Conservation (phyloP, 2,888 invertebrate genomes). For the Chymomyza procnemis region DNA sequence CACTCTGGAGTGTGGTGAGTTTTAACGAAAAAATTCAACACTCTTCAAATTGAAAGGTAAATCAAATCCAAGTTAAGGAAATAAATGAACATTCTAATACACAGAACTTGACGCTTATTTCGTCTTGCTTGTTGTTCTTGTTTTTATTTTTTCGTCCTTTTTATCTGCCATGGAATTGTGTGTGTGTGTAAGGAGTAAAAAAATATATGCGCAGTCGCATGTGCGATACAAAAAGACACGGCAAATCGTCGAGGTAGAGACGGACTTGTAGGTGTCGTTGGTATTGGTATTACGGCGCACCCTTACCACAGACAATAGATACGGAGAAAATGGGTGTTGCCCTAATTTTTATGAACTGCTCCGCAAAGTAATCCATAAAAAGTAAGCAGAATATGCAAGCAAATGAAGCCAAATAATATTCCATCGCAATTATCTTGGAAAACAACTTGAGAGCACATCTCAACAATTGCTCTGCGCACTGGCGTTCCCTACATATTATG, state of each 20-base stretch:
- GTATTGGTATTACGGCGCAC: constrained; percentile 4
- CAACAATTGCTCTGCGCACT: constrained; percentile 17
- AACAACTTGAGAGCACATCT: not conserved
- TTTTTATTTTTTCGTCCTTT: not conserved
- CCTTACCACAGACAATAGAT: constrained; percentile 14
- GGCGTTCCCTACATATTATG: not conserved
- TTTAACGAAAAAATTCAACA: constrained; percentile 29
- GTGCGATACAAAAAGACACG: constrained; percentile 5
- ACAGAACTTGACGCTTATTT: not conserved
- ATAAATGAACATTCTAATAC: not conserved
- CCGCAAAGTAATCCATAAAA: not conserved
- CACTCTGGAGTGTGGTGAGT: constrained; percentile 35
- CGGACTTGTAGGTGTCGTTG: not conserved
- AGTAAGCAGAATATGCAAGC: not conserved
- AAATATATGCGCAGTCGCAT: constrained; percentile 55
- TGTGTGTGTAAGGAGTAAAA: not conserved
- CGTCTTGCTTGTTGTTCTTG: not conserved
- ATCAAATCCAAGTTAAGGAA: not conserved
- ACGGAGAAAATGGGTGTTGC: constrained; percentile 15
- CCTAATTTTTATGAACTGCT: constrained; percentile 5
- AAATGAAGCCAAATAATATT: constrained; percentile 3
- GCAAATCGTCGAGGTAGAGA: not conserved
- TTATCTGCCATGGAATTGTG: not conserved
- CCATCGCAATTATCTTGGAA: not conserved
- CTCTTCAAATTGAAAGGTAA: constrained; percentile 43